Evolutionary conservation across 2,888 invertebrate genomes (phyloP).

Genomic region (Diabrotica balteata): DNA sequence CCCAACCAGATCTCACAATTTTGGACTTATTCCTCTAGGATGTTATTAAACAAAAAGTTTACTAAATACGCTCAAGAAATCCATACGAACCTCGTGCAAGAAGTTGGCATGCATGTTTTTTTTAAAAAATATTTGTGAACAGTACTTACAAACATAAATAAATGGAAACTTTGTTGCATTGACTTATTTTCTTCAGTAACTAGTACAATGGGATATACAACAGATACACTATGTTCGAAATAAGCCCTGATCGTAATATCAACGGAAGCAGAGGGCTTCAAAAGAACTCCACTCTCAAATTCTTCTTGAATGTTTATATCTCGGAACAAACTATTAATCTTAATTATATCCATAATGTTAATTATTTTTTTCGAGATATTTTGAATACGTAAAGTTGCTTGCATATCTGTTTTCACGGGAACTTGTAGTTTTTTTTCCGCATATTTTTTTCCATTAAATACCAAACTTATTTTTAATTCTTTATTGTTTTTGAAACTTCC

Average conservation of each 20-base stretch:
- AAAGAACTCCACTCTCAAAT: slow-evolving; percentile 19
- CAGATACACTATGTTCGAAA: slow-evolving; percentile 31
- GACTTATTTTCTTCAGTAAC: slow-evolving; percentile 8
- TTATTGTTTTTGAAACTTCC: too few relatives aligned
- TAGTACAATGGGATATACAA: slow-evolving; percentile 28
- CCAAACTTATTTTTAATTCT: too few relatives aligned
- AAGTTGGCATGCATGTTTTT: too few relatives aligned
- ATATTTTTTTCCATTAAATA: too few relatives aligned
- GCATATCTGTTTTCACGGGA: slow-evolving; percentile 17
- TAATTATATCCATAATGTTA: slow-evolving; percentile 25
- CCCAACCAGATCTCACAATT: too few relatives aligned
- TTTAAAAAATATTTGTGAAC: not conserved
- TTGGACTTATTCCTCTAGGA: too few relatives aligned
- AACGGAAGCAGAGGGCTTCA: slow-evolving; percentile 7
- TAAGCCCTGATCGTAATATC: slow-evolving; percentile 22
- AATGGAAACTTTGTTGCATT: slow-evolving; percentile 13
- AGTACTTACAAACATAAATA: slow-evolving; percentile 41
- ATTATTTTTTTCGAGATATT: slow-evolving; percentile 11
- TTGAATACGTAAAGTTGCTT: slow-evolving; percentile 15
- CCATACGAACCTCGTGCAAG: too few relatives aligned
- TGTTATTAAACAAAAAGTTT: too few relatives aligned
- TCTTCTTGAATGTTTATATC: slow-evolving; percentile 12
- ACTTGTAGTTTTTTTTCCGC: slow-evolving; percentile 10
- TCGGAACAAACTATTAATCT: slow-evolving; percentile 25
- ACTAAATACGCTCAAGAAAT: too few relatives aligned